Percentiles rank a stretch among this genome's conserved stretches.
Evolutionary conservation across 2,888 invertebrate species (phyloP).

Genomic region (Cantharis rustica): DNA sequence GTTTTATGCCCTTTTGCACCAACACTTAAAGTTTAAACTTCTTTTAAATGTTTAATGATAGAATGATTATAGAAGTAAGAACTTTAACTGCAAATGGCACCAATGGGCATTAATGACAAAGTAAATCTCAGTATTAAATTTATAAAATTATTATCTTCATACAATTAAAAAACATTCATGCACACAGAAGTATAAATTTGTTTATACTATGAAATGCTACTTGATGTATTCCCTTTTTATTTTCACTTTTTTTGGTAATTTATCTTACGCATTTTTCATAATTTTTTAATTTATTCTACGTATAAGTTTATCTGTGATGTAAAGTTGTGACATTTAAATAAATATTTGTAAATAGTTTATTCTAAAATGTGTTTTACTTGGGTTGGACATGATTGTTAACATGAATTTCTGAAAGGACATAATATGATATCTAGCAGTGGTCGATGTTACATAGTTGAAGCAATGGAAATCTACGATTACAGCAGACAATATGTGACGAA

Average conservation of each 20-base stretch:
- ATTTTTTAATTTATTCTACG: constrained; percentile 8
- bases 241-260: neutral
- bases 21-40: no score
- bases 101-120: neutral
- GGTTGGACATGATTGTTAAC: no score
- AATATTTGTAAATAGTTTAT: constrained; percentile 7
- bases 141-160: neutral
- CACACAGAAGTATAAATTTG: neutral
- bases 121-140: neutral
- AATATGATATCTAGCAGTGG: no score
- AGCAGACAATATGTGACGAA: no score
- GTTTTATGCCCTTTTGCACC: neutral
- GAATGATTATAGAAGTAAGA: no score
- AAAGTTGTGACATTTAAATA: constrained; percentile 34
- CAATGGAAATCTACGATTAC: no score
- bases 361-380: neutral
- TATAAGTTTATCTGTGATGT: constrained; percentile 30
- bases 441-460: no score
- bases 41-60: no score
- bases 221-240: neutral
- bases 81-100: no score
- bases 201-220: neutral
- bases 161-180: neutral
- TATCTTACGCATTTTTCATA: constrained; percentile 7
- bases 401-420: no score